These are phyloP conservation scores for Lagopus leucura DNA, from an alignment of 2,113 vertebrate genomes.

Conservation along the genomic window DNA sequence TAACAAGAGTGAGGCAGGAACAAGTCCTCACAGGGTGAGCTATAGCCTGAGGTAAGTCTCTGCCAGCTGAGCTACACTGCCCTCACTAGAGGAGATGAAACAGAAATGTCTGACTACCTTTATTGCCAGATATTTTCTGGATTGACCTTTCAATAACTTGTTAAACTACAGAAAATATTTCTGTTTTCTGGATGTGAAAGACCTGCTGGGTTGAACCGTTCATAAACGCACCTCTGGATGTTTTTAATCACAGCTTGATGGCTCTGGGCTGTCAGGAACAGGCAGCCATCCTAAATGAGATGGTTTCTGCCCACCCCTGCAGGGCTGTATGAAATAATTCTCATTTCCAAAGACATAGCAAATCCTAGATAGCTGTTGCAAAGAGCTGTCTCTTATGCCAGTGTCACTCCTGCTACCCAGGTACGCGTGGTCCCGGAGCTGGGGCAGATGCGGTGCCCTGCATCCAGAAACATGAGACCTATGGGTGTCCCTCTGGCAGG, in stretches of 20 bases:
- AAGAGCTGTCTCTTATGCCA: background rate
- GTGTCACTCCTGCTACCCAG: too few relatives aligned
- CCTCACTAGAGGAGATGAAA: slow-evolving; percentile 33
- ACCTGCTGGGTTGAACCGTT: background rate
- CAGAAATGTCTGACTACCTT: slow-evolving; percentile 42
- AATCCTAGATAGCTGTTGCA: background rate
- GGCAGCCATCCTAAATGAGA: background rate
- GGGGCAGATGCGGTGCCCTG: too few relatives aligned
- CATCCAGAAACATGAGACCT: too few relatives aligned
- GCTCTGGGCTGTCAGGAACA: slow-evolving; percentile 11
- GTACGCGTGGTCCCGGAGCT: too few relatives aligned
- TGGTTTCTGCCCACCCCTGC: background rate
- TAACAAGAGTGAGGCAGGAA: slow-evolving; percentile 37
- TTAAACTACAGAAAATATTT: slow-evolving; percentile 48
- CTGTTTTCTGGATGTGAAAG: slow-evolving; percentile 51
- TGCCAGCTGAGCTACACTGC: slow-evolving; percentile 29
- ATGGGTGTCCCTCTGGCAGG: too few relatives aligned
- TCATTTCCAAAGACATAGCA: background rate
- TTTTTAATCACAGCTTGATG: slow-evolving; percentile 32
- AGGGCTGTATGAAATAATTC: background rate
- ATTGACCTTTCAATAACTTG: slow-evolving; percentile 54
- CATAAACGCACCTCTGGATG: slow-evolving; percentile 7
- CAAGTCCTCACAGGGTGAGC: background rate
- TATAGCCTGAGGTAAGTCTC: slow-evolving; percentile 58
- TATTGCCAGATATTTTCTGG: slow-evolving; percentile 29